phyloP scores from a whole-genome alignment of 2,888 invertebrate genomes.

The Neoascia interrupta region DNA sequence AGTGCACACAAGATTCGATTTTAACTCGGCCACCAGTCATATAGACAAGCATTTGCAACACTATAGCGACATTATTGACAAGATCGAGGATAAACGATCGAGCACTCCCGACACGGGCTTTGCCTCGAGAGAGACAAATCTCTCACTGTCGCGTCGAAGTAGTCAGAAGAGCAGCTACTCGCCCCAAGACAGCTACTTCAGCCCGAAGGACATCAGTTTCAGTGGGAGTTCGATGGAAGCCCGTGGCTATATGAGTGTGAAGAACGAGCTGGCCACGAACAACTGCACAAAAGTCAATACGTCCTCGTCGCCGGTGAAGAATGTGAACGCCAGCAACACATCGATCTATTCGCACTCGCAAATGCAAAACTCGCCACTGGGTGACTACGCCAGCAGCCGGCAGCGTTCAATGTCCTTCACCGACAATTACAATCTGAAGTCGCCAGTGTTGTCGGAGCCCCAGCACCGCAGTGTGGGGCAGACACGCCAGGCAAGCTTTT shows the following conservation, averaged over 20 bases:
- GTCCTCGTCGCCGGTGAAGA: constrained; percentile 77
- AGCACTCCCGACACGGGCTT: constrained; percentile 80
- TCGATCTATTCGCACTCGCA: constrained; percentile 73
- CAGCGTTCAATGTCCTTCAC: constrained; percentile 81
- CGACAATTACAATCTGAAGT: constrained; percentile 79
- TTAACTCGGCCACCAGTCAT: constrained; percentile 77
- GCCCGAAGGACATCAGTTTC: constrained; percentile 73
- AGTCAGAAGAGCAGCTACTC: constrained; percentile 79
- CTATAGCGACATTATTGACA: constrained; percentile 63
- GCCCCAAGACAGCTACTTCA: constrained; percentile 77
- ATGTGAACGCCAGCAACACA: constrained; percentile 74
- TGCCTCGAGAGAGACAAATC: constrained; percentile 79
- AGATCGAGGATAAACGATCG: constrained; percentile 78
- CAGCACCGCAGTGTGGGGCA: constrained; percentile 71
- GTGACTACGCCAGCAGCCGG: constrained; percentile 73
- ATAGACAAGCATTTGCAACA: constrained; percentile 79
- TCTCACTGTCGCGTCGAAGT: constrained; percentile 79
- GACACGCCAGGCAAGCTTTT: constrained; percentile 52
- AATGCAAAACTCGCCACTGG: constrained; percentile 68
- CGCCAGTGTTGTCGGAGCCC: constrained; percentile 76
- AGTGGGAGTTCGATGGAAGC: constrained; percentile 72
- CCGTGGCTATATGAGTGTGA: constrained; percentile 72
- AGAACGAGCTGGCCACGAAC: constrained; percentile 71
- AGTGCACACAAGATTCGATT: constrained; percentile 76
- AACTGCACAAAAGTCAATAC: constrained; percentile 65